These are phyloP conservation scores for Crenichthys baileyi DNA, from an alignment of 2,797 vertebrate genomes.

Conservation along the genomic window DNA sequence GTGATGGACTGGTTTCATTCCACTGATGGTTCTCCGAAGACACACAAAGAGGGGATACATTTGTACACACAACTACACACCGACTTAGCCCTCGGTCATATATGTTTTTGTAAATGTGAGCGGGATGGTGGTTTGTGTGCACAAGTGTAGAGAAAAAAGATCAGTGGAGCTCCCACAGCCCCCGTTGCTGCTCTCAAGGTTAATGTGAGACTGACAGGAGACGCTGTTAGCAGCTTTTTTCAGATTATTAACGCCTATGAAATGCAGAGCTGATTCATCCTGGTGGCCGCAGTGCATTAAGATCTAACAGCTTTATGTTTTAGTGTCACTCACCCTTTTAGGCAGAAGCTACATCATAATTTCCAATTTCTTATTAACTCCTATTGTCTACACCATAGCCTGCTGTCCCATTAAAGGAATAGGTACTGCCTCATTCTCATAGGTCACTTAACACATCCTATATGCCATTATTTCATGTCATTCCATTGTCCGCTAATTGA, in stretches of 20 bases:
- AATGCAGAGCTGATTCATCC: slow-evolving; percentile 65
- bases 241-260: slow-evolving; percentile 58
- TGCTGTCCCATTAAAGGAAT: slow-evolving; percentile 63
- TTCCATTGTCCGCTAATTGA: slow-evolving; percentile 76
- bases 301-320: slow-evolving; percentile 68
- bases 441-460: slow-evolving; percentile 57
- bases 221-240: slow-evolving; percentile 71
- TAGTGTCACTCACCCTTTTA: slow-evolving; percentile 74
- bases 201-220: slow-evolving; percentile 72
- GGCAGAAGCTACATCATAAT: slow-evolving; percentile 68
- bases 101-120: slow-evolving; percentile 37
- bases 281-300: slow-evolving; percentile 74
- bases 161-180: slow-evolving; percentile 71
- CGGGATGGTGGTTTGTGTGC: slow-evolving; percentile 39
- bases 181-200: slow-evolving; percentile 76
- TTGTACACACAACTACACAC: slow-evolving; percentile 19
- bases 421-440: slow-evolving; percentile 49
- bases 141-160: slow-evolving; percentile 51
- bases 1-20: slow-evolving; percentile 84
- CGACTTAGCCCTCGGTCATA: slow-evolving; percentile 52
- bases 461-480: slow-evolving; percentile 61
- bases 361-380: slow-evolving; percentile 71
- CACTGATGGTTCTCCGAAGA: slow-evolving; percentile 70
- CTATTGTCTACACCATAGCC: slow-evolving; percentile 55
- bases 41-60: slow-evolving; percentile 50